phyloP scores from a whole-genome alignment of 1,140 invertebrate genomes.

The Zaprionus kolodkinae region DNA sequence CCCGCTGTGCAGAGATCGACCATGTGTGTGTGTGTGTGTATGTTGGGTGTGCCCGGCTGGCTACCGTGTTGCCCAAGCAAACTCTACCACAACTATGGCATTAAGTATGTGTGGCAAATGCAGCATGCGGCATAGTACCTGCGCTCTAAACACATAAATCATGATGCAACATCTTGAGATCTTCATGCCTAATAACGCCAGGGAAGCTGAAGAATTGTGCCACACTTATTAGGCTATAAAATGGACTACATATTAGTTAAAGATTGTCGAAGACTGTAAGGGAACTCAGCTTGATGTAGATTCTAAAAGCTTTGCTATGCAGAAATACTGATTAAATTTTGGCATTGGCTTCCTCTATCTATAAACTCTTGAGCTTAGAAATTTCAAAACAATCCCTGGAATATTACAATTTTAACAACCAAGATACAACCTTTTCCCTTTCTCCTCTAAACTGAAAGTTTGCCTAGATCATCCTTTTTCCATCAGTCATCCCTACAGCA shows the following conservation, averaged over 20 bases:
- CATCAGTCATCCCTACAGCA: background rate
- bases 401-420: no score
- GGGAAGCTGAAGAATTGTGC: background rate
- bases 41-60: background rate
- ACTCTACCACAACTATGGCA: background rate
- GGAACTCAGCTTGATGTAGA: background rate
- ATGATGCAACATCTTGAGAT: background rate
- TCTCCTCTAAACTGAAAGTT: no score
- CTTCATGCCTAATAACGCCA: background rate
- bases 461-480: no score
- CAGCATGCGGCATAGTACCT: background rate
- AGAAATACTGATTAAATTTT: background rate
- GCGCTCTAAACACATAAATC: slow-evolving; percentile 7
- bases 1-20: slow-evolving; percentile 39
- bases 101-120: background rate
- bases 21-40: background rate
- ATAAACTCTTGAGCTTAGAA: background rate
- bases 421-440: no score
- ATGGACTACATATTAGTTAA: background rate
- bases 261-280: background rate
- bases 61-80: background rate
- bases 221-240: background rate
- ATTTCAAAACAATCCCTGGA: background rate
- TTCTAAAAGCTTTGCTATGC: background rate
- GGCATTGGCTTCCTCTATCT: background rate